A percentile compares a stretch with the other conserved stretches of the same genome.
phyloP scores from a whole-genome alignment of 1,140 invertebrate species.

The Ctenoplectra terminalis region DNA sequence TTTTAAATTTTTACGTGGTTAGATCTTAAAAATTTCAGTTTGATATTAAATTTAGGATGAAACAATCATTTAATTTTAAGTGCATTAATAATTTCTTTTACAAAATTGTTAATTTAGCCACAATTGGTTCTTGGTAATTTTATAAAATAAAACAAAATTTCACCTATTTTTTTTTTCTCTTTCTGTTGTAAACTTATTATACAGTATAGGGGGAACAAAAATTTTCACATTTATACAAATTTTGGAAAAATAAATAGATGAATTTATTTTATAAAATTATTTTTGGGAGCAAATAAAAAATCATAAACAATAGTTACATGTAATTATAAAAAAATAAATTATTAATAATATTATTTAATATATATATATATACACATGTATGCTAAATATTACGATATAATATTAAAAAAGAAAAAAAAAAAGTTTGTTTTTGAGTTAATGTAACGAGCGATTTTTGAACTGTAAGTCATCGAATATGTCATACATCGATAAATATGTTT shows the following conservation, averaged over 20 bases:
- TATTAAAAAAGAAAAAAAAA: not conserved
- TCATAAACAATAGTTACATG: not conserved
- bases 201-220: not conserved
- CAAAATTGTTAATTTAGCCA: not conserved
- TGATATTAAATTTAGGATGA: not conserved
- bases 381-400: not conserved
- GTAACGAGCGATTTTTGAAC: not conserved
- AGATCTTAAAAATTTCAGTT: not conserved
- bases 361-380: not conserved
- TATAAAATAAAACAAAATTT: not conserved
- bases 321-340: not conserved
- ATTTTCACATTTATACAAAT: constrained; percentile 2
- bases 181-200: not conserved
- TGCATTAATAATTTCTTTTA: not conserved
- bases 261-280: constrained; percentile 1
- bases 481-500: not conserved
- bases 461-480: not conserved
- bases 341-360: constrained; percentile 13
- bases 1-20: not conserved
- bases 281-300: not conserved
- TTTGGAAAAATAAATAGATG: constrained; percentile 2
- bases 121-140: not conserved
- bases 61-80: not conserved
- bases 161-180: not conserved
- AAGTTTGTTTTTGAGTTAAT: not conserved